Conservation (phyloP, 2,797 vertebrate species). For the Lepus oiostolus region DNA sequence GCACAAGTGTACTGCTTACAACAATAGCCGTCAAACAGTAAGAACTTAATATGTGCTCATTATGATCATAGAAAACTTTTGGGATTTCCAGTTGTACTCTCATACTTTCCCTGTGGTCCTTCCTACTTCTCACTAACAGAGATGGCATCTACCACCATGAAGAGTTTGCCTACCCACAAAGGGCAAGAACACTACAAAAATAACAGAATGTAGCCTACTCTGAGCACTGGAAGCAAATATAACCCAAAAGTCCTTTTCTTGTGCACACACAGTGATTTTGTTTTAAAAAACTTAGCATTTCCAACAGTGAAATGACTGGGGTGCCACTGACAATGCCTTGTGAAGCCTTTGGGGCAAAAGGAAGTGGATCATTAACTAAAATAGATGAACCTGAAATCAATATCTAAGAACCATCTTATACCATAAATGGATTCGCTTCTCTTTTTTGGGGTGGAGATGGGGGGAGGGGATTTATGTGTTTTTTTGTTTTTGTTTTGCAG, state of each 20-base stretch:
- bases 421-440: slow-evolving; percentile 66
- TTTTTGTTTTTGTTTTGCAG: slow-evolving; percentile 5
- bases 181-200: neutral
- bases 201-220: neutral
- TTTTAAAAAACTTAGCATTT: neutral
- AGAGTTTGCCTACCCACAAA: neutral
- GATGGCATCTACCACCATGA: neutral
- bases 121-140: neutral
- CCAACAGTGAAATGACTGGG: neutral
- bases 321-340: neutral
- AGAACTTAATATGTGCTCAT: neutral
- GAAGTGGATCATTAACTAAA: slow-evolving; percentile 64
- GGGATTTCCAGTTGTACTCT: slow-evolving; percentile 50
- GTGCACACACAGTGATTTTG: neutral
- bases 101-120: neutral
- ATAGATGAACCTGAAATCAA: slow-evolving; percentile 61
- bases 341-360: neutral
- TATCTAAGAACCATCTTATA: slow-evolving; percentile 77
- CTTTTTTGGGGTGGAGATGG: neutral
- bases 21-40: neutral
- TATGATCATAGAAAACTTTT: slow-evolving; percentile 15
- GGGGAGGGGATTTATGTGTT: neutral
- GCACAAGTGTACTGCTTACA: neutral
- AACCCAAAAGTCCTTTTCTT: neutral
- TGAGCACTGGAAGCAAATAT: neutral